Conservation (phyloP, 2,888 invertebrate species). For the Agriopis leucophaearia region DNA sequence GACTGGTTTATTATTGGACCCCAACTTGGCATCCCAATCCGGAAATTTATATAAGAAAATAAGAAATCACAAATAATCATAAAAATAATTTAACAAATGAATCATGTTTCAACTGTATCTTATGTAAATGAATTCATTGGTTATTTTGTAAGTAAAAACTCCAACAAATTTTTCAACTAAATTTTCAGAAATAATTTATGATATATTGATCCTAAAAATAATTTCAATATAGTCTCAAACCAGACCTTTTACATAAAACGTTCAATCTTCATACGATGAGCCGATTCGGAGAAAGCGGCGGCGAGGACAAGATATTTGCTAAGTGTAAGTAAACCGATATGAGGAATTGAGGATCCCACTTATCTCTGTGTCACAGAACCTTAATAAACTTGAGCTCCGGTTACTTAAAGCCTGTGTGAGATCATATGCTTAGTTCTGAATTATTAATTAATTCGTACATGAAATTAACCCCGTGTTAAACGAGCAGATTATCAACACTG, state of each 20-base stretch:
- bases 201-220: slow-evolving; percentile 12
- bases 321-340: slow-evolving; percentile 30
- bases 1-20: background rate
- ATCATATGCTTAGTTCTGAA: slow-evolving; percentile 24
- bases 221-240: background rate
- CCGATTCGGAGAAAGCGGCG: slow-evolving; percentile 21
- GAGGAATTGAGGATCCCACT: slow-evolving; percentile 21
- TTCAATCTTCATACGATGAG: slow-evolving; percentile 16
- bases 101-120: background rate
- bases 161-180: background rate
- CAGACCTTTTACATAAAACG: slow-evolving; percentile 8
- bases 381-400: slow-evolving; percentile 30
- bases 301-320: slow-evolving; percentile 21
- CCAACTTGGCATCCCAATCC: background rate
- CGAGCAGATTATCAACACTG: slow-evolving; percentile 19
- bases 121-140: background rate
- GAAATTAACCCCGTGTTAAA: slow-evolving; percentile 23
- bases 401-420: slow-evolving; percentile 23
- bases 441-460: slow-evolving; percentile 28
- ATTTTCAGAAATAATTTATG: background rate
- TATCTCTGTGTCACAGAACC: slow-evolving; percentile 28
- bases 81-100: background rate
- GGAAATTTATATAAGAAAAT: slow-evolving; percentile 2
- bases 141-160: background rate
- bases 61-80: background rate